phyloP scores from a whole-genome alignment of 2,113 vertebrate species.

The Haliaeetus leucogaster region DNA sequence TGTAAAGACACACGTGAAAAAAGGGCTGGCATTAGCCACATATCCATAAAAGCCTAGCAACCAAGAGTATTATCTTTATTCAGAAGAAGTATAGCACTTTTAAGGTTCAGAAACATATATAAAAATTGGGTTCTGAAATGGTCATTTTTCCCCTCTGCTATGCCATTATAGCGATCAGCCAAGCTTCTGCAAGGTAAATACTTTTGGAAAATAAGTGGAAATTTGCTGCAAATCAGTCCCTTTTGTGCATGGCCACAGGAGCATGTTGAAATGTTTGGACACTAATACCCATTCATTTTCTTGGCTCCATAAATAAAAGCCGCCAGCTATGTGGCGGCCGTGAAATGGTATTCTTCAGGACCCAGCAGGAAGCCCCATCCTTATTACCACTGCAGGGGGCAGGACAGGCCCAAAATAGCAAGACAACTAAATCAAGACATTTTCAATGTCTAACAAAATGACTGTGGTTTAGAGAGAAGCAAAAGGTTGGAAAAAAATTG shows the following conservation, averaged over 20 bases:
- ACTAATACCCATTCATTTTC: slow-evolving; percentile 99
- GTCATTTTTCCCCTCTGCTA: slow-evolving; percentile 71
- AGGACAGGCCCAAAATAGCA: slow-evolving; percentile 95
- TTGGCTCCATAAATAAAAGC: slow-evolving; percentile 99
- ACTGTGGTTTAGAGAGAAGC: slow-evolving; percentile 88
- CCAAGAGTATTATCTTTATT: slow-evolving; percentile 72
- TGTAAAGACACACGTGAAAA: slow-evolving; percentile 5
- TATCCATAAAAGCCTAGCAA: slow-evolving; percentile 66
- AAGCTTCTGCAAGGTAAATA: slow-evolving; percentile 85
- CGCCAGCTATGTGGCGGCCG: slow-evolving; percentile 94
- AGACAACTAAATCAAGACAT: slow-evolving; percentile 99
- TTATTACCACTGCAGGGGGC: slow-evolving; percentile 99
- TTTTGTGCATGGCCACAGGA: slow-evolving; percentile 98
- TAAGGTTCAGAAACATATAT: slow-evolving; percentile 68
- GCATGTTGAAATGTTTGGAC: slow-evolving; percentile 99
- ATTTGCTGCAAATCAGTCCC: slow-evolving; percentile 99
- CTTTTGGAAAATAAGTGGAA: slow-evolving; percentile 99
- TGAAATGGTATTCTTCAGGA: slow-evolving; percentile 99
- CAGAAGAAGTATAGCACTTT: slow-evolving; percentile 65
- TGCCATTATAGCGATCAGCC: slow-evolving; percentile 81
- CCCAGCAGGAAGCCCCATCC: slow-evolving; percentile 98
- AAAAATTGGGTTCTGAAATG: slow-evolving; percentile 75
- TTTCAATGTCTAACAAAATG: slow-evolving; percentile 99
- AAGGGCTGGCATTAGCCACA: slow-evolving; percentile 44
- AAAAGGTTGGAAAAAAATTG: slow-evolving; percentile 83